Percentiles rank a stretch among this genome's conserved stretches.
phyloP scores from a whole-genome alignment of 2,797 vertebrate species.

The Sphaeramia orbicularis region DNA sequence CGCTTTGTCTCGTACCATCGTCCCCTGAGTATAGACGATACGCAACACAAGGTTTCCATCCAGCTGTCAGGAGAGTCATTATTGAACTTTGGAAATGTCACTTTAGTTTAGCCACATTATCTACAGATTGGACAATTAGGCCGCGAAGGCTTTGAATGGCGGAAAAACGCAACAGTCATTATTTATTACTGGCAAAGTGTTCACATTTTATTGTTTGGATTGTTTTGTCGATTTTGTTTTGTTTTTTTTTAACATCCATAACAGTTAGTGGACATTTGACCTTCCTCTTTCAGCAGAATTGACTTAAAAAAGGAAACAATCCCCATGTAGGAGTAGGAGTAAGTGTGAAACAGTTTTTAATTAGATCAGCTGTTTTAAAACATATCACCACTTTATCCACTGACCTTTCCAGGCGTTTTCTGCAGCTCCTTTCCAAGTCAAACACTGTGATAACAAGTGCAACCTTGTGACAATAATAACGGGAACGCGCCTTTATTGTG shows the following conservation, averaged over 20 bases:
- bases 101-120: slow-evolving; percentile 15
- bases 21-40: slow-evolving; percentile 57
- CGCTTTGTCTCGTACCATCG: slow-evolving; percentile 48
- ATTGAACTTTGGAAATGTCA: slow-evolving; percentile 60
- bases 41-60: slow-evolving; percentile 59
- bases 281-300: not conserved
- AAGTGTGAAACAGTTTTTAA: slow-evolving; percentile 3
- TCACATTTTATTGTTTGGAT: no score
- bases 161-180: no score
- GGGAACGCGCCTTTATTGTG: slow-evolving; percentile 13
- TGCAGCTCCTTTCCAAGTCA: slow-evolving; percentile 23
- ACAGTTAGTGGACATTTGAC: not conserved
- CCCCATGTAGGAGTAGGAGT: not conserved
- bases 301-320: not conserved
- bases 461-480: slow-evolving; percentile 13
- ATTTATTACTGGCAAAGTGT: no score
- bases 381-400: not conserved
- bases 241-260: not conserved
- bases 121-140: not conserved
- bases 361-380: slow-evolving; percentile 24
- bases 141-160: no score
- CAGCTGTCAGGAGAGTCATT: slow-evolving; percentile 45
- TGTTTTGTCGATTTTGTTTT: no score
- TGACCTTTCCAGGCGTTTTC: slow-evolving; percentile 33
- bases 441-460: slow-evolving; percentile 26